These are phyloP conservation scores for Trypoxylus dichotomus DNA, from an alignment of 1,140 invertebrate genomes.

Conservation along the genomic window DNA sequence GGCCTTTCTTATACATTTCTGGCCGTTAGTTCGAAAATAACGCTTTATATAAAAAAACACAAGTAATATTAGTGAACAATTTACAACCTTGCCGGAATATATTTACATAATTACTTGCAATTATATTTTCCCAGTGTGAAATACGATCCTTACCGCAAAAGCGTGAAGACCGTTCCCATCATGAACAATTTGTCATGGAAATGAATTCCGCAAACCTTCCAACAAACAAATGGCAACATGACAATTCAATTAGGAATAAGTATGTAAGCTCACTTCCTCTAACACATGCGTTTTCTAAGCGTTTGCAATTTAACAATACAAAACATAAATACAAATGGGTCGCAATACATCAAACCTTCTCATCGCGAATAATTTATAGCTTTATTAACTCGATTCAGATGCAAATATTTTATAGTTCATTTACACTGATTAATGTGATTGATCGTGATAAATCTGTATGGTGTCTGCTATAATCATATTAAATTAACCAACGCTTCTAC, in stretches of 20 bases:
- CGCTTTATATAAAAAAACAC: neutral
- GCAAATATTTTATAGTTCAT: conserved; percentile 1
- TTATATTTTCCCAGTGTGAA: neutral
- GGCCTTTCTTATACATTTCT: too few species aligned
- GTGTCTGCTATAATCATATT: neutral
- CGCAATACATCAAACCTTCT: neutral
- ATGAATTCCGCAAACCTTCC: neutral
- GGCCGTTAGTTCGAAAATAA: too few species aligned
- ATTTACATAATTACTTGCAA: neutral
- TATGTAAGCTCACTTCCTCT: neutral
- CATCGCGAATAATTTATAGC: neutral
- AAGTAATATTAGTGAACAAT: neutral
- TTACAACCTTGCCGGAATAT: neutral
- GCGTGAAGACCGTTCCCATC: neutral
- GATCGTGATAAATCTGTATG: neutral
- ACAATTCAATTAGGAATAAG: neutral
- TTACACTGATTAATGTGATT: conserved; percentile 3
- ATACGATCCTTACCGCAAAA: neutral
- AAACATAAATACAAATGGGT: neutral
- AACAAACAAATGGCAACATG: neutral
- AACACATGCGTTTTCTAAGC: neutral
- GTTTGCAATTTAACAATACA: neutral
- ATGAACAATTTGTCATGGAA: neutral
- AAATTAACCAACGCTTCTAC: neutral
- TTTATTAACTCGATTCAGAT: neutral